A percentile compares a stretch with the other conserved stretches of the same genome.
phyloP scores from a whole-genome alignment of 1,140 invertebrate species.

The Macrobrachium nipponense region DNA sequence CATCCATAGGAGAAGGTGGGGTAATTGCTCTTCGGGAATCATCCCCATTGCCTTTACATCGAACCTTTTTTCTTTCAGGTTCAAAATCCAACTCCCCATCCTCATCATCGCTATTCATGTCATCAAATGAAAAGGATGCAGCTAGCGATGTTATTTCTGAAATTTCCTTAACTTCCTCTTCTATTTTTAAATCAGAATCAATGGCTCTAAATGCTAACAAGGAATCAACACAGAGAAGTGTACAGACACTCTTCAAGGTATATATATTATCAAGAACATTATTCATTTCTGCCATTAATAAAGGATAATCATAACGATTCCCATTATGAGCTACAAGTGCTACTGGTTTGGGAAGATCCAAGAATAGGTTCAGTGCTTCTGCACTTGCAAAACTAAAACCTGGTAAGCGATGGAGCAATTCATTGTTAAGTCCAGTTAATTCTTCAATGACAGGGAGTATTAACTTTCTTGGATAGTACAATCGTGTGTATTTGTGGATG shows the following conservation, averaged over 20 bases:
- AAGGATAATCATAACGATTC: conserved; percentile 29
- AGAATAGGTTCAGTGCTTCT: conserved; percentile 37
- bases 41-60: background rate
- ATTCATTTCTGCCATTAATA: conserved; percentile 46
- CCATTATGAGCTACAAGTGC: conserved; percentile 53
- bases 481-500: conserved; percentile 45
- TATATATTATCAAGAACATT: background rate
- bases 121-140: conserved; percentile 28
- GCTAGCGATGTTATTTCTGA: conserved; percentile 35
- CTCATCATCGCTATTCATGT: conserved; percentile 14
- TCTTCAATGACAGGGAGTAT: conserved; percentile 30
- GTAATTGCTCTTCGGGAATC: background rate
- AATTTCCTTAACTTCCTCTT: conserved; percentile 26
- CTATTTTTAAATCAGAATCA: conserved; percentile 5
- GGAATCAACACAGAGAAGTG: conserved; percentile 41
- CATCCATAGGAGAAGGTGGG: background rate
- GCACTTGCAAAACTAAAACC: conserved; percentile 34
- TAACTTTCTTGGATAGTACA: conserved; percentile 46
- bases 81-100: background rate
- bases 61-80: background rate
- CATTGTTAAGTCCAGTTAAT: conserved; percentile 43
- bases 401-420: conserved; percentile 31
- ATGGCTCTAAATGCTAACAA: conserved; percentile 39
- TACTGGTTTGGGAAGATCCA: conserved; percentile 43
- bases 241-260: background rate